Evolutionary conservation across 2,888 invertebrate genomes (phyloP).

Genomic region (Augiades crinisus): DNA sequence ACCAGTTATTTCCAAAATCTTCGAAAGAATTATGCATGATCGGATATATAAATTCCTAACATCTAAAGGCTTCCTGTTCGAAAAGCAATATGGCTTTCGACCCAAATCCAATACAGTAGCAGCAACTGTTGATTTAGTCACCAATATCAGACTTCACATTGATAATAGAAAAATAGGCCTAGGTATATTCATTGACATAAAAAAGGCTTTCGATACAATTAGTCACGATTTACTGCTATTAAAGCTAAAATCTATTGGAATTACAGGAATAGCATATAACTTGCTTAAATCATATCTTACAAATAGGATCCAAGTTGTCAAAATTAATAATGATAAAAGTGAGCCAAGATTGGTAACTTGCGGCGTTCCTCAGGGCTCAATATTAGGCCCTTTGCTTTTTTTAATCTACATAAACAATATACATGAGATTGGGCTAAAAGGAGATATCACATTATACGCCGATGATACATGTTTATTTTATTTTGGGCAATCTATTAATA

Average conservation of each 20-base stretch:
- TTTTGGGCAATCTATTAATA: constrained; percentile 3
- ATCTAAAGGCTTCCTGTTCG: neutral
- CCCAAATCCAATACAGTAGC: constrained; percentile 11
- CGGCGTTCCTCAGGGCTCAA: too few relatives aligned
- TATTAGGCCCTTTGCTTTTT: too few relatives aligned
- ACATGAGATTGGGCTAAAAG: constrained; percentile 7
- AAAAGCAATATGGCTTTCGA: neutral
- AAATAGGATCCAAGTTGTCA: constrained; percentile 12
- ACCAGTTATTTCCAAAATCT: constrained; percentile 21
- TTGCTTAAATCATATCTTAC: constrained; percentile 18
- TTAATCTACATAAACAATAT: constrained; percentile 4
- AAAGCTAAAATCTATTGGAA: too few relatives aligned
- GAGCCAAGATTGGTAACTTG: neutral
- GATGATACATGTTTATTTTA: too few relatives aligned
- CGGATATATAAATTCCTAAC: neutral
- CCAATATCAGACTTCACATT: neutral
- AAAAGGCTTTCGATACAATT: too few relatives aligned
- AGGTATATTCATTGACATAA: constrained; percentile 19
- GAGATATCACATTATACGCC: constrained; percentile 14
- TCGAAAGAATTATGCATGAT: constrained; percentile 17
- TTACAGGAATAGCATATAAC: constrained; percentile 3
- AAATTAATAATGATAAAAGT: neutral
- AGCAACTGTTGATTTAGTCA: constrained; percentile 13
- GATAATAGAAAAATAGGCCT: constrained; percentile 17
- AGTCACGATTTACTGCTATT: too few relatives aligned